Base-by-base conservation (phyloP, 2,888 invertebrate genomes). In the Athrips mouffetella region DNA sequence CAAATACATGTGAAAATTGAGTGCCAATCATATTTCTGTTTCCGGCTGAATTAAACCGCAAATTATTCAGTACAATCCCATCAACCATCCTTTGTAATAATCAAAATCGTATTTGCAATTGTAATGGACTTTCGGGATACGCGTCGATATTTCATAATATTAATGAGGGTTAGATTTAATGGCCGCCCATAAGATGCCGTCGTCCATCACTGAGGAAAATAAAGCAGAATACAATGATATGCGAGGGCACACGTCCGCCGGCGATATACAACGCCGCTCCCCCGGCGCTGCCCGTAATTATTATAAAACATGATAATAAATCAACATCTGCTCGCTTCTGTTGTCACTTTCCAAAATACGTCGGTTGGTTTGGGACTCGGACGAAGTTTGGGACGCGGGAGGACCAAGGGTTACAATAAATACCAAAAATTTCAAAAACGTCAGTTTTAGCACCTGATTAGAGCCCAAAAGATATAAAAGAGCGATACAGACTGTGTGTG, bases 271-370 rank as follows among this genome's bases (percentile, higher is more conserved):
- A 79, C 70, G 70, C 69, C 65, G 62, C 66, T 64, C 74, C 71
- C 73, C 66, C 59, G 65, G 62, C 63, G 62, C 65, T 67, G 66
- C 60, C 63, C 70, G 75, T 81, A 81, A 84, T 85, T 83, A 83
- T 84, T 82, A 82, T 82, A 81, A 83, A 85, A 84, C 76, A 77
- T 70, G 69, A 79, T 79, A 79, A 85, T 86, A 86, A 84, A 86
- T 86, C 83, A 83, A 76, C 83, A 84, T 83, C 83, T 84, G 80
- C 68, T 67, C 75, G 75, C 78, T 78, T 74, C 78, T 81, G 80
- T 80, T 80, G 76, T 75, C 78, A 76, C 80, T 82, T 77, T 75
- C 78, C 51, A 35, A 45, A 45, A 45, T 35, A 33, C 45, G 45
- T 10, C 45, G n/a, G n/a, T n/a, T n/a, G n/a, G n/a, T n/a, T n/a